A percentile compares a stretch with the other conserved stretches of the same genome.
Conservation (phyloP, 2,797 vertebrate species). For the Squalus acanthias region DNA sequence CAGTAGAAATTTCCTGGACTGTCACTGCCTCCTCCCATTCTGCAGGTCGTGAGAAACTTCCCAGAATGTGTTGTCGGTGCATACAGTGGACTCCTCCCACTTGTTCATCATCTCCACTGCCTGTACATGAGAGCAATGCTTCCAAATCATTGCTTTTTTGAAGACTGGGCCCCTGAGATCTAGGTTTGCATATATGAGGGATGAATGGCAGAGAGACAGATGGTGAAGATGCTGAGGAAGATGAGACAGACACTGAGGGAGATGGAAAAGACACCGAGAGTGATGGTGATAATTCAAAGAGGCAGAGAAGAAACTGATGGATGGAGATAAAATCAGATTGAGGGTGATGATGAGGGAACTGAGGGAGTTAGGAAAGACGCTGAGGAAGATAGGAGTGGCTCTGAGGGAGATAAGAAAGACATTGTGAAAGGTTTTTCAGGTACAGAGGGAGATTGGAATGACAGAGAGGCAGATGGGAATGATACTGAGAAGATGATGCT, state of each 20-base stretch:
- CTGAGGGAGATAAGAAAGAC: background rate
- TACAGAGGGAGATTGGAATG: background rate
- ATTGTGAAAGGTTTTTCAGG: background rate
- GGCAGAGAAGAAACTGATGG: background rate
- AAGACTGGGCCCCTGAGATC: background rate
- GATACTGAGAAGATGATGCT: background rate
- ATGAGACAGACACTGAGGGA: background rate
- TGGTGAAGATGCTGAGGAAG: background rate
- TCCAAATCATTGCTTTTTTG: background rate
- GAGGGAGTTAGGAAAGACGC: background rate
- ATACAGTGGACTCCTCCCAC: background rate
- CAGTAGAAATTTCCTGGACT: background rate
- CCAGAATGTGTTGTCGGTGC: background rate
- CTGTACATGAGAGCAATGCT: background rate
- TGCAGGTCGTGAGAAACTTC: background rate
- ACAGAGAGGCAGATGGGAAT: background rate
- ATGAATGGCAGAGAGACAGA: background rate
- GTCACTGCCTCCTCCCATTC: background rate
- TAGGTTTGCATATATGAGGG: background rate
- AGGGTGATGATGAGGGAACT: background rate
- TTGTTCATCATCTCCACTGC: background rate
- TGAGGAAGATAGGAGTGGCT: background rate
- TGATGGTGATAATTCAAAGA: background rate
- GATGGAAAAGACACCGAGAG: background rate
- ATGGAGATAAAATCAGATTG: background rate